Base-by-base conservation (phyloP, 2,888 invertebrate species). In the Pyrrhosoma nymphula region DNA sequence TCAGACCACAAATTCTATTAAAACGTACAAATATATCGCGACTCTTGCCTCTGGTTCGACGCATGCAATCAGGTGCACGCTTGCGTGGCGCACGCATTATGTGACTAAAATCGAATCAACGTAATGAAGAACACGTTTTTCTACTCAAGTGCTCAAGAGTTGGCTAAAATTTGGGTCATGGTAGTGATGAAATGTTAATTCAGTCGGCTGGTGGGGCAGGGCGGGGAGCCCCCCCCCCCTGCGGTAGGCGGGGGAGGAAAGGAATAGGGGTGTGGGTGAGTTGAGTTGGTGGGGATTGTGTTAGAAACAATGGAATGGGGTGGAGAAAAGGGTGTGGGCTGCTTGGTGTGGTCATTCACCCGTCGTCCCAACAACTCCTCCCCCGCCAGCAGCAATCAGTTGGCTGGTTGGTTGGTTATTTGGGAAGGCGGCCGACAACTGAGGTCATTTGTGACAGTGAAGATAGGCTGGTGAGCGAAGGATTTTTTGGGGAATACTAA, bases 121-220 rank as follows among this genome's bases (percentile, higher is more conserved):
- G 35, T 35, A 35, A 82, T 82, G 30, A 35, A 82, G 82, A 82
- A 82, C 82, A 82, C 82, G 82, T 82, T 82, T 82, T 82, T 35
- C 82, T 82, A 82, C 82, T 82, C 82, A 12, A 18, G 30, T 82
- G 35, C 35, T 35, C 30, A 35, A 35, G 82, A 82, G 82, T 82
- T 82, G 82, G 30, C 30, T 30, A 82, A 82, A 82, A 82, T 82
- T 82, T 82, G 82, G 82, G 82, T 82, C 82, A 82, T 82, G 30
- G 60, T 35, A 82, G 82, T 82, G 69, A 47, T 93, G 93, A 93
- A 63, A 93, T 93, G 93, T 63, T 93, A 63, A 93, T 39, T 35
- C 26, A 60, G 63, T 12, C 20, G 4, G 63, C 8, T n/a, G 30
- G 35, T 20, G 0, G 91, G 60, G 60, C 12, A 63, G 20, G 35